Evolutionary conservation across 2,113 vertebrate species (phyloP), one percentile per base, ranked within the genome.

Genomic region (Alaudala cheleensis): DNA sequence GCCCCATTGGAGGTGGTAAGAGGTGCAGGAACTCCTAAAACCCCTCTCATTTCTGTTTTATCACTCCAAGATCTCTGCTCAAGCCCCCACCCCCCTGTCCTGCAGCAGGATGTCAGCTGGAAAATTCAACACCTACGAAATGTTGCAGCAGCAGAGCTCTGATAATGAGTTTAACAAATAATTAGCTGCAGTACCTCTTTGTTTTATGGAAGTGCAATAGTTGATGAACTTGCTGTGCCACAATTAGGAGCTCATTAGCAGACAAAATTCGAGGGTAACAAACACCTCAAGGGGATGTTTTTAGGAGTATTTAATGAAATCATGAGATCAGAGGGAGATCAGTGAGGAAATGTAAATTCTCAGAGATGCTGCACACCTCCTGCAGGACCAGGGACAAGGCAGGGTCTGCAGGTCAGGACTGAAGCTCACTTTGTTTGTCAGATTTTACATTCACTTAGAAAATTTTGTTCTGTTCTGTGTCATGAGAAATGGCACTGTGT

Each of bases 191-290:
- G 71, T 24, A 51, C 50, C 28, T 44, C 37, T 81, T 81, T 67
- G 49, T 74, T 95, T 93, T 60, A 21, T 19, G 5, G 6, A 77
- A 91, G 90, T 57, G 44, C 26, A 50, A 22, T 33, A 37, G 87
- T 40, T 78, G 92, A 83, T 81, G 88, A 95, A 96, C 93, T 93
- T 80, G 88, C 51, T 83, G 5, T 78, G 51, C 54, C 61, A 67
- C 56, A 77, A 81, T 95, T 95, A 96, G 71, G 31, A 95, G 88
- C 95, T 94, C 76, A 81, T 96, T 93, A 95, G 47, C 92, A 90
- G 80, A 83, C 28, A 83, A 61, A 93, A 92, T 80, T 73, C 47
- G 66, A 83, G 79, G 56, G 80, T 86, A 86, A 70, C 76, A 86
- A 92, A 80, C 53, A 96, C 62, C 81, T 64, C 45, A 40, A 85